These are phyloP conservation scores for Cantharis rufa DNA, from an alignment of 2,888 invertebrate species.

Conservation along the genomic window DNA sequence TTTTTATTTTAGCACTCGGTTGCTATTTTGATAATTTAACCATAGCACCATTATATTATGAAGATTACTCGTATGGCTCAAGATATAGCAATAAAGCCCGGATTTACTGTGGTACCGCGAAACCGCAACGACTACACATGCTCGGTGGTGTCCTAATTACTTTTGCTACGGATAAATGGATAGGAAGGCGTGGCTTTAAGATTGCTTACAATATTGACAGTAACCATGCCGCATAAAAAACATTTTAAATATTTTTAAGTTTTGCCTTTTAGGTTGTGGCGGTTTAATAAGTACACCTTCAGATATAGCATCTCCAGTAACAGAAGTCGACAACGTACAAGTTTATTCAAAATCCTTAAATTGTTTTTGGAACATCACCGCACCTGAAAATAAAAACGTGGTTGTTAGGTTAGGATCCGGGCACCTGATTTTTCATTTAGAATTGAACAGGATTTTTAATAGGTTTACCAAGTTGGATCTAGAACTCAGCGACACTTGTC, in stretches of 20 bases:
- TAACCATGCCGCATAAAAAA: constrained; percentile 31
- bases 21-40: constrained; percentile 62
- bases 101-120: constrained; percentile 57
- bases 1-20: background rate
- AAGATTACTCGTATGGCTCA: background rate
- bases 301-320: constrained; percentile 58
- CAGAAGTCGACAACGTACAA: constrained; percentile 22
- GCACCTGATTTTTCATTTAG: background rate
- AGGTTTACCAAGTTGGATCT: constrained; percentile 63
- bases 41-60: constrained; percentile 39
- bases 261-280: constrained; percentile 67
- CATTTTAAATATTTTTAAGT: too few species aligned
- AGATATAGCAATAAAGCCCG: constrained; percentile 15
- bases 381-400: constrained; percentile 67
- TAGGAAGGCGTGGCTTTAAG: constrained; percentile 64
- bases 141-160: constrained; percentile 54
- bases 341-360: constrained; percentile 52
- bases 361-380: constrained; percentile 79
- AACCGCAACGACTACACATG: constrained; percentile 52
- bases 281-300: constrained; percentile 67
- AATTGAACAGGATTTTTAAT: background rate
- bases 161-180: constrained; percentile 63
- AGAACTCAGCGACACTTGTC: constrained; percentile 59
- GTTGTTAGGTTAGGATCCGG: constrained; percentile 59
- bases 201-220: constrained; percentile 63